phyloP scores from a whole-genome alignment of 2,797 vertebrate species.

The Manis pentadactyla region DNA sequence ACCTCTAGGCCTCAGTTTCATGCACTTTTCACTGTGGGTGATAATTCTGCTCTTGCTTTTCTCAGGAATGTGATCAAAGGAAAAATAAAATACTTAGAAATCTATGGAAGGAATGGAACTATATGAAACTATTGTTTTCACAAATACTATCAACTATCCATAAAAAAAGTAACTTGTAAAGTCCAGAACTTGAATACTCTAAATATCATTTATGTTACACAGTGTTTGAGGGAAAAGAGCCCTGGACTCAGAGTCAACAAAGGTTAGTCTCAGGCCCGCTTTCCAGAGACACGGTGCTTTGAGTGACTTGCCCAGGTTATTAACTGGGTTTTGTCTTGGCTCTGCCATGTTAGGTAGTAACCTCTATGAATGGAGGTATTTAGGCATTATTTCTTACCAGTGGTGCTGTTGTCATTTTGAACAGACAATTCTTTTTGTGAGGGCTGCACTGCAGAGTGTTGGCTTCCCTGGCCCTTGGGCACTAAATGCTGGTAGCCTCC shows the following conservation, averaged over 20 bases:
- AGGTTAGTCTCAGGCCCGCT: not conserved
- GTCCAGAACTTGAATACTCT: not conserved
- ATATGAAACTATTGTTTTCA: not conserved
- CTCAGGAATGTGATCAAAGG: not conserved
- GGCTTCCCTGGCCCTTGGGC: not conserved
- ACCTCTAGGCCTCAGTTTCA: not conserved
- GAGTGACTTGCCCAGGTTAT: not conserved
- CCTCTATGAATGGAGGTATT: not conserved
- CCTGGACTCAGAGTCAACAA: not conserved
- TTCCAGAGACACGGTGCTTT: not conserved
- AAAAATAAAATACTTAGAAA: not conserved
- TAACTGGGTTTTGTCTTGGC: not conserved
- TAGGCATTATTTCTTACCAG: not conserved
- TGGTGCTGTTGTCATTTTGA: not conserved
- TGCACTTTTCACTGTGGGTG: not conserved
- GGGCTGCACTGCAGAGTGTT: not conserved
- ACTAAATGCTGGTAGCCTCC: not conserved
- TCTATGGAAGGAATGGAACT: not conserved
- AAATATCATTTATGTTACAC: not conserved
- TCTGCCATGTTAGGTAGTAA: not conserved
- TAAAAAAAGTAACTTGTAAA: not conserved
- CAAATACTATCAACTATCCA: not conserved
- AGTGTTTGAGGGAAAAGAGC: not conserved
- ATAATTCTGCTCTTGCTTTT: not conserved
- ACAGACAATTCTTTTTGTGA: not conserved